Conservation (phyloP, 2,888 invertebrate genomes). For the Acleris emargana region DNA sequence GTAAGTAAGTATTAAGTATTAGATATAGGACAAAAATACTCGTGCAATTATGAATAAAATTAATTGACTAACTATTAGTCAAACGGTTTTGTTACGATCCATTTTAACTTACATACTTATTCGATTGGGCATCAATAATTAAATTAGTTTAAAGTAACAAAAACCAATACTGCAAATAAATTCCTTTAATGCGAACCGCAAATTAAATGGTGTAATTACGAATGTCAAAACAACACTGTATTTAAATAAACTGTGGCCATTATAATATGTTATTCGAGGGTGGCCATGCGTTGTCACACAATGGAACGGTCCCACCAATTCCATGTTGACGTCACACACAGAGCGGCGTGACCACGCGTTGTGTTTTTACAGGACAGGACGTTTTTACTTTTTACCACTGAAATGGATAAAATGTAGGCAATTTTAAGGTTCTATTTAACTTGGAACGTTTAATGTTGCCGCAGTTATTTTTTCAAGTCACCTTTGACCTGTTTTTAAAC, state of each 20-base stretch:
- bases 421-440: conserved; percentile 18
- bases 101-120: too few relatives aligned
- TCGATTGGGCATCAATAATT: too few relatives aligned
- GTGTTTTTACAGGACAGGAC: conserved; percentile 31
- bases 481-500: neutral
- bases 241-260: neutral
- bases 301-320: conserved; percentile 34
- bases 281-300: conserved; percentile 28
- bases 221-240: neutral
- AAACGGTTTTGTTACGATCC: too few relatives aligned
- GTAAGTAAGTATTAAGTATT: too few relatives aligned
- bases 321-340: conserved; percentile 33
- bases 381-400: conserved; percentile 14
- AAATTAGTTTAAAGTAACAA: too few relatives aligned
- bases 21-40: too few relatives aligned
- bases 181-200: neutral
- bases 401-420: conserved; percentile 15
- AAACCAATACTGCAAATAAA: neutral
- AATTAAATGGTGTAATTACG: neutral
- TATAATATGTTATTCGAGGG: conserved; percentile 11
- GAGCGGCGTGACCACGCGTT: conserved; percentile 24
- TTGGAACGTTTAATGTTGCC: conserved; percentile 4
- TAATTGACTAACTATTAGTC: too few relatives aligned
- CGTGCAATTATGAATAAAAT: too few relatives aligned
- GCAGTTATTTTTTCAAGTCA: conserved; percentile 4